Evolutionary conservation across 1,140 invertebrate species (phyloP).

Genomic region (Mylabris phalerata): DNA sequence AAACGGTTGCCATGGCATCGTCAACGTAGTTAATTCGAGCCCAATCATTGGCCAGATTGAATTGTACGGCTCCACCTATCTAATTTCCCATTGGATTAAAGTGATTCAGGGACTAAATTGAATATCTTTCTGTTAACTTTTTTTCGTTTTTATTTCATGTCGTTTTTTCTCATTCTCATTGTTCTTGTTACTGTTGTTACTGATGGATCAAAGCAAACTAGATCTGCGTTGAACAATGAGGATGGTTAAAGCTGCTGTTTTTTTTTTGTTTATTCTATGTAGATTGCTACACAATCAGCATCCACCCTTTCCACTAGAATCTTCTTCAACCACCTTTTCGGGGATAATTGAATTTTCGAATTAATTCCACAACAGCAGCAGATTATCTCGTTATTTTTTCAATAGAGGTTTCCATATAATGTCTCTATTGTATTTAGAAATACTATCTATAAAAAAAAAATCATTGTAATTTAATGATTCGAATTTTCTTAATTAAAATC

Average conservation of each 20-base stretch:
- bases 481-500: too few species aligned
- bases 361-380: conserved; percentile 6
- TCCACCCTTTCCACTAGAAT: too few species aligned
- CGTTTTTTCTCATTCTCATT: background rate
- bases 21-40: conserved; percentile 30
- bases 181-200: background rate
- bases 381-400: conserved; percentile 7
- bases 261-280: background rate
- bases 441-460: conserved; percentile 39
- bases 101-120: conserved; percentile 41
- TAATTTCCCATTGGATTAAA: conserved; percentile 42
- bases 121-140: conserved; percentile 43
- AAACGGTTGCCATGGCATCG: conserved; percentile 41
- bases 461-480: conserved; percentile 33
- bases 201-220: background rate
- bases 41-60: conserved; percentile 40
- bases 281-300: too few species aligned
- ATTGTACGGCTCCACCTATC: conserved; percentile 28
- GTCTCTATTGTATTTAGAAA: conserved; percentile 17
- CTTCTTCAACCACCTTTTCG: too few species aligned
- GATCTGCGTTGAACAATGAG: background rate
- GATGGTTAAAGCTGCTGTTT: background rate
- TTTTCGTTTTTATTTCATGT: conserved; percentile 22
- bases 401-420: background rate
- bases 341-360: conserved; percentile 11